Evolutionary conservation across 1,140 invertebrate genomes (phyloP).

Genomic region (Drosophila bocki): DNA sequence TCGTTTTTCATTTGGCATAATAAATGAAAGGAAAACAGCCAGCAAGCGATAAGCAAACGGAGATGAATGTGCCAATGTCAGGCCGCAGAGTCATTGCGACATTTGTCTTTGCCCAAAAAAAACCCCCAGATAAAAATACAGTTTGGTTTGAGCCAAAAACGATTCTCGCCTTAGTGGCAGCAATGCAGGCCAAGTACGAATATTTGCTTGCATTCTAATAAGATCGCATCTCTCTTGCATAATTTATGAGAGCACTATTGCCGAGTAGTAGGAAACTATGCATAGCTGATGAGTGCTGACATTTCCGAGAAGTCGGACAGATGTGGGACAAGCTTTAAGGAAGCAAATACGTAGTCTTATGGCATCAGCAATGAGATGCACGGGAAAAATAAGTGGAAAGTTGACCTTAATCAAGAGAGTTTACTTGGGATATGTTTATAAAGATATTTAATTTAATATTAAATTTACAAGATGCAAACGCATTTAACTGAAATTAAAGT

Average conservation of each 20-base stretch:
- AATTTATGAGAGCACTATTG: constrained; percentile 45
- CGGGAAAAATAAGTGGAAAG: not conserved
- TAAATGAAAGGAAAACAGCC: constrained; percentile 73
- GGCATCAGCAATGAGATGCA: constrained; percentile 13
- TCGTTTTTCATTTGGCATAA: constrained; percentile 79
- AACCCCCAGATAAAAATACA: constrained; percentile 10
- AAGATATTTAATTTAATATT: not conserved
- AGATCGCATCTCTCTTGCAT: constrained; percentile 49
- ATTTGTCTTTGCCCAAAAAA: constrained; percentile 32
- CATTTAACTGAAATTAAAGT: no score
- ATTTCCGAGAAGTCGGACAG: constrained; percentile 29
- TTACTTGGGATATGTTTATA: not conserved
- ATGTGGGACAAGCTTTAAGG: constrained; percentile 33
- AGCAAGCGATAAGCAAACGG: constrained; percentile 33
- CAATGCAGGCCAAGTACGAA: constrained; percentile 16
- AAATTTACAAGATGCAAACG: no score
- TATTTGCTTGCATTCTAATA: constrained; percentile 31
- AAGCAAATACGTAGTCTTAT: constrained; percentile 11
- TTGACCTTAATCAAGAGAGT: not conserved
- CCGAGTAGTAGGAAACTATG: constrained; percentile 39
- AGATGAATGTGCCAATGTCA: constrained; percentile 55
- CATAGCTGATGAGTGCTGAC: constrained; percentile 60
- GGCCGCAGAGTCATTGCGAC: constrained; percentile 30
- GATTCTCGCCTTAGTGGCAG: not conserved
- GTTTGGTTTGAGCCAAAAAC: constrained; percentile 9